Percentiles rank a stretch among this genome's conserved stretches.
Evolutionary conservation across 1,140 invertebrate species (phyloP).

Genomic region (Stegodyphus dumicola): DNA sequence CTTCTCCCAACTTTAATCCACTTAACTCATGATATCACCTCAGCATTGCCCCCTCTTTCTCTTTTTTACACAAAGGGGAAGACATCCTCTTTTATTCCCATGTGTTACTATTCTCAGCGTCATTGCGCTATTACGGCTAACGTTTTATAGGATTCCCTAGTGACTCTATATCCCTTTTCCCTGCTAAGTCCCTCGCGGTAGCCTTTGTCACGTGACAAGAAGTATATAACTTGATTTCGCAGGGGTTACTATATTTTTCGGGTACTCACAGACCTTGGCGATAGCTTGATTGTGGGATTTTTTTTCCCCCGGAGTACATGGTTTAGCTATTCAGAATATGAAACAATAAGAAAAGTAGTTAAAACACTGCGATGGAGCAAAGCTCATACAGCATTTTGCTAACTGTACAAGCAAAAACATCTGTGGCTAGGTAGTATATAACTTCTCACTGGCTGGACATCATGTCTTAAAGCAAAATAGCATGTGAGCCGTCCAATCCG

Average conservation of each 20-base stretch:
- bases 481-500: no score
- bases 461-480: no score
- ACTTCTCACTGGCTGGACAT: no score
- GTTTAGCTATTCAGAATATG: no score
- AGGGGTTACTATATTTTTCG: background rate
- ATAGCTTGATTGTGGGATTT: no score
- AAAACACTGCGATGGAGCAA: no score
- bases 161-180: conserved; percentile 26
- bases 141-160: conserved; percentile 47
- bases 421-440: no score
- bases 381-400: no score
- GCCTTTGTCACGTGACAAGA: conserved; percentile 43
- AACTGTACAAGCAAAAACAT: no score
- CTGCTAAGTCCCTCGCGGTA: conserved; percentile 13
- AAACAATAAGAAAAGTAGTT: no score
- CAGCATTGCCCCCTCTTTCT: conserved; percentile 2
- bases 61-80: conserved; percentile 24
- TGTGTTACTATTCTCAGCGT: conserved; percentile 15
- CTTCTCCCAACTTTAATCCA: conserved; percentile 37
- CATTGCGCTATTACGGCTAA: conserved; percentile 31
- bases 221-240: background rate
- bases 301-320: no score
- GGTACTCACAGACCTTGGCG: no score
- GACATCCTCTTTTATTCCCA: conserved; percentile 33
- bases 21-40: conserved; percentile 54